Evolutionary conservation across 2,797 vertebrate genomes (phyloP).

Genomic region (Sebastolobus altivelis): DNA sequence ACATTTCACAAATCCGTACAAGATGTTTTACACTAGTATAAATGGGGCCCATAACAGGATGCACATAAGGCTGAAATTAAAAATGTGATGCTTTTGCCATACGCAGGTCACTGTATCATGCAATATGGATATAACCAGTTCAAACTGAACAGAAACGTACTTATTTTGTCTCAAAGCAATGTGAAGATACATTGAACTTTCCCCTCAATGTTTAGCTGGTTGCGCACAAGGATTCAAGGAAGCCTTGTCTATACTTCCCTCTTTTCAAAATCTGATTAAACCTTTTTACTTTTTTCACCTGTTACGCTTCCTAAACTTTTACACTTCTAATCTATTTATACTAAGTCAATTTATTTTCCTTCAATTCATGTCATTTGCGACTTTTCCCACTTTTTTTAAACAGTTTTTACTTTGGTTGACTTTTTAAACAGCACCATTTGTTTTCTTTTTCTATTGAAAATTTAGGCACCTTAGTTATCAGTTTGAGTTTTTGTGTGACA

Average conservation of each 20-base stretch:
- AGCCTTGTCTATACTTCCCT: not conserved
- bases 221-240: not conserved
- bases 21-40: not conserved
- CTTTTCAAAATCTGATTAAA: slow-evolving; percentile 7
- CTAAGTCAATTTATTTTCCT: not conserved
- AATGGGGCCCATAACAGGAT: not conserved
- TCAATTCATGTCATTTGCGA: not conserved
- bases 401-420: not conserved
- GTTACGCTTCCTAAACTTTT: not conserved
- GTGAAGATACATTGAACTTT: not conserved
- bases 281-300: slow-evolving; percentile 2
- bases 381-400: not conserved
- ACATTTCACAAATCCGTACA: not conserved
- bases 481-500: slow-evolving; percentile 26
- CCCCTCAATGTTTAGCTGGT: not conserved
- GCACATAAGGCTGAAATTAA: not conserved
- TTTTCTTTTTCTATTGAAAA: slow-evolving; percentile 13
- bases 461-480: not conserved
- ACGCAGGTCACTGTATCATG: not conserved
- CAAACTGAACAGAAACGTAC: not conserved
- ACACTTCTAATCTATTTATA: not conserved
- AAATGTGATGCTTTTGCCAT: not conserved
- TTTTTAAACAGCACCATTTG: not conserved
- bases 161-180: not conserved
- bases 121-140: not conserved